Percentiles rank a stretch among this genome's conserved stretches.
Conservation (phyloP, 2,797 vertebrate species). For the Melopsittacus undulatus region DNA sequence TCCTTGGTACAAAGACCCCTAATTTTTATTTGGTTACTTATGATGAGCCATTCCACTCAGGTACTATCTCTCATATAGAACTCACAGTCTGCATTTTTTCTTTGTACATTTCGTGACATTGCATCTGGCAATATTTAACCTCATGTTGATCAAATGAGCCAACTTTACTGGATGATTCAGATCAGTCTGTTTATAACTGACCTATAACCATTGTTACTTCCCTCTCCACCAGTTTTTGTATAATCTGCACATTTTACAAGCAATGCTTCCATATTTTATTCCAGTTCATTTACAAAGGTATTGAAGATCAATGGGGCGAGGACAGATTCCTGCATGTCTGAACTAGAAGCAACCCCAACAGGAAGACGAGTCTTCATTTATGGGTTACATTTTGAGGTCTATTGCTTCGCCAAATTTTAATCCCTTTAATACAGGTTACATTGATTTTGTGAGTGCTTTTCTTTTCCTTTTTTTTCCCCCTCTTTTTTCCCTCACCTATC, state of each 20-base stretch:
- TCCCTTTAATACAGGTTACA: neutral
- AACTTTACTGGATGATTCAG: neutral
- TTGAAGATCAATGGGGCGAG: constrained; percentile 23
- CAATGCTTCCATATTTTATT: constrained; percentile 25
- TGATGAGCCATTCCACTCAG: neutral
- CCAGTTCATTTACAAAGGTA: constrained; percentile 37
- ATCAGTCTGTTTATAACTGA: neutral
- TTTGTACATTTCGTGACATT: neutral
- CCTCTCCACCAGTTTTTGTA: neutral
- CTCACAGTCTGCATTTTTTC: neutral
- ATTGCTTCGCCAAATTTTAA: constrained; percentile 16
- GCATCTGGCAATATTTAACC: neutral
- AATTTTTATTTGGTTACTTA: neutral
- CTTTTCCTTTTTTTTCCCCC: neutral
- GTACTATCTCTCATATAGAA: neutral
- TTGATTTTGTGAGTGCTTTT: neutral
- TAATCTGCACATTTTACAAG: constrained; percentile 18
- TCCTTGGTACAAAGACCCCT: neutral
- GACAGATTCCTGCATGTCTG: neutral
- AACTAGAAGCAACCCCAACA: neutral
- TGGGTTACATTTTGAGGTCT: neutral
- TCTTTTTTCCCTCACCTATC: neutral
- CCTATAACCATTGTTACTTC: neutral
- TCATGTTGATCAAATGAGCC: neutral
- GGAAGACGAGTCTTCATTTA: constrained; percentile 23